A percentile compares a stretch with the other conserved stretches of the same genome.
Conservation (phyloP, 2,797 vertebrate species). For the Ibycter americanus region DNA sequence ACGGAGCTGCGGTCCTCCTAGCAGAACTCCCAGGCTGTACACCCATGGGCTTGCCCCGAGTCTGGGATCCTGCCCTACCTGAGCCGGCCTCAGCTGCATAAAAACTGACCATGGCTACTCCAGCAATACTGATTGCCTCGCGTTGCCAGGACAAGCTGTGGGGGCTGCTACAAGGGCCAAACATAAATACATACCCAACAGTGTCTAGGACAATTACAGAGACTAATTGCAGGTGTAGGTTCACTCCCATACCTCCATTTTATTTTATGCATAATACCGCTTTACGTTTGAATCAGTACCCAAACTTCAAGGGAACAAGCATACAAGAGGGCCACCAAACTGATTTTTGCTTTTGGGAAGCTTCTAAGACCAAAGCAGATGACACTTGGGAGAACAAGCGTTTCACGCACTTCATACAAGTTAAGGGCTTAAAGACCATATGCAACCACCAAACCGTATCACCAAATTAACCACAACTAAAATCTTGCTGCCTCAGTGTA, state of each 20-base stretch:
- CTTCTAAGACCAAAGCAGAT: not conserved
- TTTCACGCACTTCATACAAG: not conserved
- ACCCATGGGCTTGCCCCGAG: not conserved
- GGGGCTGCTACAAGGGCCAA: not conserved
- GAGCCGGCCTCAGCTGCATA: not conserved
- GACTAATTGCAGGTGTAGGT: not conserved
- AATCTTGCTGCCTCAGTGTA: not conserved
- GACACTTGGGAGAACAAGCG: not conserved
- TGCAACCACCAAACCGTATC: not conserved
- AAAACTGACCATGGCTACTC: not conserved
- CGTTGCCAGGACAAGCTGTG: accelerated
- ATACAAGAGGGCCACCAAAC: not conserved
- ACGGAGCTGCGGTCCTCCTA: not conserved
- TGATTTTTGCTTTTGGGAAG: not conserved
- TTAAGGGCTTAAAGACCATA: not conserved
- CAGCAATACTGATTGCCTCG: accelerated
- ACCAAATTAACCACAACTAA: not conserved
- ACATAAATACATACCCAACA: accelerated
- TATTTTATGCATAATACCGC: not conserved
- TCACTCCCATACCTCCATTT: not conserved
- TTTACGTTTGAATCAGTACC: not conserved
- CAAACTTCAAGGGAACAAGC: not conserved
- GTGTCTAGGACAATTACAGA: not conserved
- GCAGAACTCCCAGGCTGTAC: not conserved
- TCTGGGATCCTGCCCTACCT: not conserved